These are phyloP conservation scores for Acanthis flammea DNA, from an alignment of 2,797 vertebrate species.

Conservation along the genomic window DNA sequence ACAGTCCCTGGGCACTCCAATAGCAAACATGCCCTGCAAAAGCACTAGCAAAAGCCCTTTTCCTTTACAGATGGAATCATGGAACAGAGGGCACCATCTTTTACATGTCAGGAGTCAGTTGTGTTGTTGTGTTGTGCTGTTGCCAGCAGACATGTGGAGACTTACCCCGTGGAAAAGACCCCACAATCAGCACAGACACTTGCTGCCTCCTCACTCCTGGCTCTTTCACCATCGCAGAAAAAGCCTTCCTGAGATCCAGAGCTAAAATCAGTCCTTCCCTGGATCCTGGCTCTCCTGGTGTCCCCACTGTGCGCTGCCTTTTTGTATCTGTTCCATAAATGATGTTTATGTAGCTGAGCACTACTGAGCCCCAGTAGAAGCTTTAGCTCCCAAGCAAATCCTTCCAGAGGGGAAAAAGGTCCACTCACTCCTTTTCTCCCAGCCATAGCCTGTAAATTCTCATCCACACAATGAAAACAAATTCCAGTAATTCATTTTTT, in stretches of 20 bases:
- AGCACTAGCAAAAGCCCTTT: not conserved
- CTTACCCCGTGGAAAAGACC: accelerated
- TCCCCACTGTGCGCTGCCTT: not conserved
- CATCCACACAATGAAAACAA: not conserved
- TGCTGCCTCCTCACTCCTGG: not conserved
- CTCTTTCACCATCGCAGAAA: not conserved
- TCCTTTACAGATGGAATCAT: not conserved
- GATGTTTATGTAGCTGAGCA: not conserved
- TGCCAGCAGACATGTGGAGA: not conserved
- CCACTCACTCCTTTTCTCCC: not conserved
- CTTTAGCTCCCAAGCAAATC: not conserved
- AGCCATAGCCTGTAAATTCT: slow-evolving; percentile 41
- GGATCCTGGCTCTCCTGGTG: not conserved
- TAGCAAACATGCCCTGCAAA: not conserved
- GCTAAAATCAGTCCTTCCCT: not conserved
- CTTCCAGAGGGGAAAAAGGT: not conserved
- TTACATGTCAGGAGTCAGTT: not conserved
- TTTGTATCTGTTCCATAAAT: not conserved
- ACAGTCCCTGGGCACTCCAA: not conserved
- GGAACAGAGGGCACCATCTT: not conserved
- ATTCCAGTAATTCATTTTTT: slow-evolving; percentile 25
- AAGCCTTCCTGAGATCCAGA: not conserved
- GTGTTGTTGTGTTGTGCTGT: not conserved
- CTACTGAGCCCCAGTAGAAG: not conserved
- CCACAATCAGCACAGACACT: accelerated